phyloP scores from a whole-genome alignment of 2,888 invertebrate species.

The Drosophila nr. medialis region DNA sequence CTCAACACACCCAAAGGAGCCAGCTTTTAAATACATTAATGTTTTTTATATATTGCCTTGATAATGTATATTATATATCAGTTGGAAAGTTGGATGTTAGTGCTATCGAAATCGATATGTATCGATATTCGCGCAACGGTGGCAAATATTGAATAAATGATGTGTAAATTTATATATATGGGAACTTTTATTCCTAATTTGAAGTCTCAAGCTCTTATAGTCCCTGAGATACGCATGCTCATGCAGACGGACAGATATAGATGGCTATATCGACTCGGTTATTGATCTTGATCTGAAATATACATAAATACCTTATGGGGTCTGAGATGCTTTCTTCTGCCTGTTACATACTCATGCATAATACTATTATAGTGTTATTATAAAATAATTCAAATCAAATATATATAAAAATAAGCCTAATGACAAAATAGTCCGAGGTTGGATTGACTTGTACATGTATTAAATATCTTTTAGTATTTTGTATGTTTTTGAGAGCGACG shows the following conservation, averaged over 20 bases:
- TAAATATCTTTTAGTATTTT: background rate
- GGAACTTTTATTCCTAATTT: background rate
- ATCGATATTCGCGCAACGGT: background rate
- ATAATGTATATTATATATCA: background rate
- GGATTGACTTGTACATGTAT: background rate
- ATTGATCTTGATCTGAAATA: background rate
- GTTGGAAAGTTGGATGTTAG: no score
- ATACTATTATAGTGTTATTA: background rate
- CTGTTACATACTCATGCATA: background rate
- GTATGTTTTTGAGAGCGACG: conserved; percentile 42
- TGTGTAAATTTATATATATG: background rate
- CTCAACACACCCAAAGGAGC: no score
- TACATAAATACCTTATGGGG: background rate
- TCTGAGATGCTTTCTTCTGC: background rate
- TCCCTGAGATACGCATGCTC: background rate
- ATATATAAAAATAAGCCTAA: background rate
- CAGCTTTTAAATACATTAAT: background rate
- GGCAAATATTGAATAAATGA: background rate
- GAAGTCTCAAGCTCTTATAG: background rate
- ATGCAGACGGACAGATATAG: background rate
- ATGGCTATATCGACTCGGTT: background rate
- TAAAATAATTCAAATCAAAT: background rate
- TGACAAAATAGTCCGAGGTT: background rate
- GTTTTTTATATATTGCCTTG: background rate
- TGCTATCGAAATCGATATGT: background rate